Evolutionary conservation across 2,888 invertebrate genomes (phyloP).

Genomic region (Herminia tarsipennalis): DNA sequence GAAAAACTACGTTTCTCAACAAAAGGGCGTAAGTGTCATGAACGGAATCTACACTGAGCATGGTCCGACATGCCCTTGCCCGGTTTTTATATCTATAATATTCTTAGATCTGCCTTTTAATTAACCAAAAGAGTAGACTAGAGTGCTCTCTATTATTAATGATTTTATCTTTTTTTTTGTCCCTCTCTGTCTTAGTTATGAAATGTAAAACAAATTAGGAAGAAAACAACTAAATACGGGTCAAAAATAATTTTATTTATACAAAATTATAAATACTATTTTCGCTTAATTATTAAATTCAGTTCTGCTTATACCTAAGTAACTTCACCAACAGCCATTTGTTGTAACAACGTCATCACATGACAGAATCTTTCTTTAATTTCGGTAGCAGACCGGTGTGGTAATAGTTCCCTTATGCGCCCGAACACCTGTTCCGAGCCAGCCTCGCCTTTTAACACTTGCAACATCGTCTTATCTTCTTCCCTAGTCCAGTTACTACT

Average conservation of each 20-base stretch:
- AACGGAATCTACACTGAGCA: no score
- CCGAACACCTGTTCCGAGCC: slow-evolving; percentile 88
- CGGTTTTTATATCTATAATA: no score
- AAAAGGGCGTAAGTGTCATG: no score
- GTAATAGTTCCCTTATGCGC: slow-evolving; percentile 82
- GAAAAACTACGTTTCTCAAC: no score
- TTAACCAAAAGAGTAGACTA: no score
- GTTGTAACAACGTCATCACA: slow-evolving; percentile 87
- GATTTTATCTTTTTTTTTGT: no score
- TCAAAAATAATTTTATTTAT: slow-evolving; percentile 62
- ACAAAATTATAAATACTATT: slow-evolving; percentile 76
- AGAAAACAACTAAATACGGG: slow-evolving; percentile 7
- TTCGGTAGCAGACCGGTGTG: slow-evolving; percentile 83
- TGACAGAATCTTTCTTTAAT: slow-evolving; percentile 87
- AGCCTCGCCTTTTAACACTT: slow-evolving; percentile 89
- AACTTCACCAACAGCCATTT: slow-evolving; percentile 83
- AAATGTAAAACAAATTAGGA: neutral
- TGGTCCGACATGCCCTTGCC: no score
- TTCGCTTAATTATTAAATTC: slow-evolving; percentile 57
- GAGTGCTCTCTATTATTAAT: no score
- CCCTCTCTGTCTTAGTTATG: no score
- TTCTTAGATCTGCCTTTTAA: no score
- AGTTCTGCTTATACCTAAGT: slow-evolving; percentile 62
- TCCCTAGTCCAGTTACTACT: slow-evolving; percentile 89
- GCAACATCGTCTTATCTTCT: slow-evolving; percentile 92